Percentiles rank a stretch among this genome's conserved stretches.
Conservation (phyloP, 2,113 vertebrate genomes). For the Empidonax traillii region DNA sequence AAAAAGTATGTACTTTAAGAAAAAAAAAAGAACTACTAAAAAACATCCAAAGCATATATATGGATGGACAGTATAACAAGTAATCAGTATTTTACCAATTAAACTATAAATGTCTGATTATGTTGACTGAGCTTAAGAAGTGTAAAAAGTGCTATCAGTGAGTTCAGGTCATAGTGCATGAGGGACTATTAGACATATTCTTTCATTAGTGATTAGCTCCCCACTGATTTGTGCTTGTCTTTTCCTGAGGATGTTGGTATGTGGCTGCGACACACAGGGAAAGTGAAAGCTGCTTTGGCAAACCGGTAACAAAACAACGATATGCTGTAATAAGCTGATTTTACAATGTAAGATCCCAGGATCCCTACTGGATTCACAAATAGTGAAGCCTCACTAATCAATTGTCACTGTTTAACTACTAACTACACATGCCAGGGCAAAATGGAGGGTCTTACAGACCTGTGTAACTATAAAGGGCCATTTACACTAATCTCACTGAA, state of each 20-base stretch:
- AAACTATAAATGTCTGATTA: not conserved
- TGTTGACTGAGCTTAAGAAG: not conserved
- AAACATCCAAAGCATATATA: not conserved
- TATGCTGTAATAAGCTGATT: not conserved
- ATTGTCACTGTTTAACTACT: slow-evolving; percentile 27
- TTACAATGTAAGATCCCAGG: not conserved
- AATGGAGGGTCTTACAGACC: slow-evolving; percentile 31
- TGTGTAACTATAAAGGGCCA: not conserved
- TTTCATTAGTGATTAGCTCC: not conserved
- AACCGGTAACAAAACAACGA: not conserved
- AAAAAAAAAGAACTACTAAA: not conserved
- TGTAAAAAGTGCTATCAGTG: not conserved
- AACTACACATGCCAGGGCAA: slow-evolving; percentile 7
- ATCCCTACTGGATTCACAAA: not conserved
- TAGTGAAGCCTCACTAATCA: not conserved
- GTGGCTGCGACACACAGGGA: not conserved
- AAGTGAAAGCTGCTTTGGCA: slow-evolving; percentile 11
- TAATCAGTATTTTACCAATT: not conserved
- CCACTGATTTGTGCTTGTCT: not conserved
- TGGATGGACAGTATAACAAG: not conserved
- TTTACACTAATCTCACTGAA: slow-evolving; percentile 59
- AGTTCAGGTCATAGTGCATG: not conserved
- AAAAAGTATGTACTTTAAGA: not conserved
- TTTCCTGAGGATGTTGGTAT: not conserved
- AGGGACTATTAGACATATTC: not conserved